phyloP scores from a whole-genome alignment of 2,888 invertebrate genomes.

The Vesta saturnalis region DNA sequence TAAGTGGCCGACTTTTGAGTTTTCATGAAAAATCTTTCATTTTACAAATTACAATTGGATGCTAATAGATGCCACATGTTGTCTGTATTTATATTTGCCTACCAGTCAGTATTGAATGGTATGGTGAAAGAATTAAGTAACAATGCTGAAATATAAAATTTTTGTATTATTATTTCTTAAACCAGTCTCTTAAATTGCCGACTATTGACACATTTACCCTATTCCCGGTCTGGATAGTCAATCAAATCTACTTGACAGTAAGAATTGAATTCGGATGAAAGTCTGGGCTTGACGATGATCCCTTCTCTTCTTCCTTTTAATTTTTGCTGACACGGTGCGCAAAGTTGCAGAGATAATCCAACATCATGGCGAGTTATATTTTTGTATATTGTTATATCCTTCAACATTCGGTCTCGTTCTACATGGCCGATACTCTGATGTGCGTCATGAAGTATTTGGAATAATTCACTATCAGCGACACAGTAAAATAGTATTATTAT shows the following conservation, averaged over 20 bases:
- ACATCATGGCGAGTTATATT: background rate
- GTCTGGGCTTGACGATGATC: conserved; percentile 45
- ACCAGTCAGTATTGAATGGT: too few relatives aligned
- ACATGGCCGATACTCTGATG: background rate
- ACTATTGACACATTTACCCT: too few relatives aligned
- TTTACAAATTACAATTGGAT: too few relatives aligned
- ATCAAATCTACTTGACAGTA: background rate
- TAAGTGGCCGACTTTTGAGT: too few relatives aligned
- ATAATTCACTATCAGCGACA: background rate
- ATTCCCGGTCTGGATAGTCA: background rate
- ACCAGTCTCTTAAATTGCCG: too few relatives aligned
- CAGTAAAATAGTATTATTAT: too few relatives aligned
- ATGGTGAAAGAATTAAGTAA: too few relatives aligned
- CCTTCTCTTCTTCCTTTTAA: conserved; percentile 43
- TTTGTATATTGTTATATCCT: background rate
- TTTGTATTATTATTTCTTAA: too few relatives aligned
- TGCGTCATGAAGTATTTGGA: background rate
- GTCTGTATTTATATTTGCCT: too few relatives aligned
- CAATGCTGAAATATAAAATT: too few relatives aligned
- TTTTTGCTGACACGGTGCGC: conserved; percentile 42
- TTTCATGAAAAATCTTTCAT: too few relatives aligned
- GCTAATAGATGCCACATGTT: too few relatives aligned
- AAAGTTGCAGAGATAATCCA: background rate
- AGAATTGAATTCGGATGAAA: background rate
- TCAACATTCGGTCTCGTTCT: background rate